Base-by-base conservation (phyloP, 2,797 vertebrate species). In the Cirrhinus molitorella region DNA sequence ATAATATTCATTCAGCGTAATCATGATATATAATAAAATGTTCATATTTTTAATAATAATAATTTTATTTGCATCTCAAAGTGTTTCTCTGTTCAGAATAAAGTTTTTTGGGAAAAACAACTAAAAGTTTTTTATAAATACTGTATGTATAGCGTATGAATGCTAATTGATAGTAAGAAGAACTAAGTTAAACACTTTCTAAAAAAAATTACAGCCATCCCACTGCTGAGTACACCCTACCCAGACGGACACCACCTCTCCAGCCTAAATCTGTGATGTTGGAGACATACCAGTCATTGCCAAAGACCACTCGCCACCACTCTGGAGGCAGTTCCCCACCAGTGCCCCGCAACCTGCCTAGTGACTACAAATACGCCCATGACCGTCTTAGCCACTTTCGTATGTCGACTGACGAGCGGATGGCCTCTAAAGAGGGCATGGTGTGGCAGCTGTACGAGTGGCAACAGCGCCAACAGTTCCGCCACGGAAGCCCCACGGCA, bases 391-490 rank as follows among this genome's bases (percentile, higher is more conserved):
- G 96, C 92, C 98, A 99, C 93, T 95, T 98, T 91, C 97, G 97
- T 90, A 99, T 99, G 98, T 98, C 97, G 17, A 96, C 95, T 0
- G 96, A 98, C 76, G 98, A 99, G 84, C 96, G 98, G 10, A 90
- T 96, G 88, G 97, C 97, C 16, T 96, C 93, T 67, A 97, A 97
- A 89, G 97, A 99, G 19, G 98, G 98, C 74, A 98, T 96, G 73
- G 98, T 99, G 87, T 99, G 98, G 98, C 98, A 98, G 93, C 95
- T 99, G 0, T 99, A 99, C 0, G 98, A 99, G 91, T 99, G 98
- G 98, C 98, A 99, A 91, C 98, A 99, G 92, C 93, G 98, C 59
- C 98, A 98, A 91, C 97, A 98, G 85, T 99, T 98, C 91, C 97
- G 98, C 37, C 98, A 99, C 0, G 98, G 98, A 86, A 99, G 98